Evolutionary conservation across 1,140 invertebrate species (phyloP), one percentile per base, ranked within the genome.

Genomic region (Tenebrio molitor): DNA sequence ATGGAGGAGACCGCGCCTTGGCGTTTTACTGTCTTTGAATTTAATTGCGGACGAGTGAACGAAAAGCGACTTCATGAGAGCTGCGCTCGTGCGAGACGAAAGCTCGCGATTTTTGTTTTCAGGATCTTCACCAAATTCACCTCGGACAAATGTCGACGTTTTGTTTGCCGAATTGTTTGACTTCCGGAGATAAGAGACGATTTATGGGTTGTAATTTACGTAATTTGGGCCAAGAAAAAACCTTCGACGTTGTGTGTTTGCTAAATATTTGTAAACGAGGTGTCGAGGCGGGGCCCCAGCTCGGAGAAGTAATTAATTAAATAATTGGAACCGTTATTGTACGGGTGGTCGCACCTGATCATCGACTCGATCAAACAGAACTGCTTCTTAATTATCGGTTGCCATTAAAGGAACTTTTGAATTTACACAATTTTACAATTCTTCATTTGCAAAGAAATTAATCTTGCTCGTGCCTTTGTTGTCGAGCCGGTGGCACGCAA

Each of bases 311-410:
- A 50, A 50, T 50, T 21, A 50, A 50, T 21, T 50, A 50, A 19
- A 50, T 50, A 50, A 50, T 50, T 50, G n/a, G 15, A 50, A 50
- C 44, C 44, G 44, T 50, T 50, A 50, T 50, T 50, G n/a, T 50
- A 50, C 44, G 44, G 44, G 44, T 50, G 44, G 44, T 50, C 44
- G 44, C 44, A 50, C 44, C 44, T 50, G 44, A 50, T 17, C 8
- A 17, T 50, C 6, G 44, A 50, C 44, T 50, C 23, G 44, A 50
- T 50, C 44, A 50, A 50, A 50, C 17, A 50, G 44, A 50, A 50
- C 44, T 50, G 44, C 15, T 21, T 50, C 44, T 50, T 50, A 50
- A 50, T 50, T 50, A 50, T 50, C 16, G 19, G 10, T 50, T 50
- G 8, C 44, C 44, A 50, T 50, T 50, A 50, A 50, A 19, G 44